These are phyloP conservation scores for Drosophila niveifrons DNA, from an alignment of 2,888 invertebrate genomes.

Conservation along the genomic window DNA sequence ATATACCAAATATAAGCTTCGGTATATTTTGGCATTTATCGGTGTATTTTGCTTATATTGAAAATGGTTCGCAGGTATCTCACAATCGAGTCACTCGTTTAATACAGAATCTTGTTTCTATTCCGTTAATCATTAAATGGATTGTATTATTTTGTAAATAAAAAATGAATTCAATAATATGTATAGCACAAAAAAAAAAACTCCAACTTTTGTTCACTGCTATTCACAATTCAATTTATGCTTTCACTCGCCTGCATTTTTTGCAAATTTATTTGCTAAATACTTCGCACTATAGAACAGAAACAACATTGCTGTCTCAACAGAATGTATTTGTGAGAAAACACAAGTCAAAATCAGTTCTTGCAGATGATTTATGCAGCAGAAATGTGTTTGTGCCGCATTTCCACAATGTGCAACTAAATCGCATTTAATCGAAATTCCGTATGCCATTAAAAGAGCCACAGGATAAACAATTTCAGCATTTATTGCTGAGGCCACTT, in stretches of 20 bases:
- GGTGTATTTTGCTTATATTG: no score
- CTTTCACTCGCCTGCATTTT: background rate
- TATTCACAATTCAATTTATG: background rate
- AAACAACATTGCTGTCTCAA: slow-evolving; percentile 1
- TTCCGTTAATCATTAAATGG: no score
- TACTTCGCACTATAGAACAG: background rate
- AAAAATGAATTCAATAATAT: no score
- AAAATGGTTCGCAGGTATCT: no score
- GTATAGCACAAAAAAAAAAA: no score
- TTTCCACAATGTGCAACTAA: slow-evolving; percentile 19
- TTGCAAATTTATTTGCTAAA: background rate
- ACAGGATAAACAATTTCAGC: slow-evolving; percentile 37
- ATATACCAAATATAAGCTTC: no score
- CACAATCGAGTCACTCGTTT: no score
- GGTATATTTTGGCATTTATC: no score
- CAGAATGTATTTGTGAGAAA: slow-evolving; percentile 1
- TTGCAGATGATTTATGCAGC: slow-evolving; percentile 21
- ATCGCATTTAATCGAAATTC: slow-evolving; percentile 38
- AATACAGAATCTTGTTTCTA: no score
- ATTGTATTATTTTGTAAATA: no score
- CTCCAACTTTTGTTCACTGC: background rate
- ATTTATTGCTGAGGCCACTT: slow-evolving; percentile 42
- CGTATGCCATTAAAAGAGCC: slow-evolving; percentile 35
- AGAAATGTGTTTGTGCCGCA: slow-evolving; percentile 1
- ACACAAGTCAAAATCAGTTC: slow-evolving; percentile 21